Evolutionary conservation across 2,113 vertebrate species (phyloP).

Genomic region (Gymnorhina tibicen): DNA sequence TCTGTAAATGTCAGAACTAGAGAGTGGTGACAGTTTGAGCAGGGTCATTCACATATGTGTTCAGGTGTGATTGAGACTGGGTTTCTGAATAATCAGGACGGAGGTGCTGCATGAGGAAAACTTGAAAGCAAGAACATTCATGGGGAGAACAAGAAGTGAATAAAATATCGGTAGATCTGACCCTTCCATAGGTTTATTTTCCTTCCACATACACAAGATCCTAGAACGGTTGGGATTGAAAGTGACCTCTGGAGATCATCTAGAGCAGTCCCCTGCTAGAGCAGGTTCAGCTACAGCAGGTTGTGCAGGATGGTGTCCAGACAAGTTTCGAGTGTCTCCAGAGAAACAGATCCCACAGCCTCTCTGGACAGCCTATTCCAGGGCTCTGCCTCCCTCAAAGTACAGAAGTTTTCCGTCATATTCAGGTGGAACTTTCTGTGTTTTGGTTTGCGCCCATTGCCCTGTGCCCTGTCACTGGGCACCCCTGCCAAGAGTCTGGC

Average conservation of each 20-base stretch:
- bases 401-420: background rate
- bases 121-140: background rate
- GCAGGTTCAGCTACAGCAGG: background rate
- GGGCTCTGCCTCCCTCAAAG: background rate
- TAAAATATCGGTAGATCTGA: background rate
- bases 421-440: background rate
- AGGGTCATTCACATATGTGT: background rate
- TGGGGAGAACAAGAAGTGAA: background rate
- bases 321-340: background rate
- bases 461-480: background rate
- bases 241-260: background rate
- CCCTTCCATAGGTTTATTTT: background rate
- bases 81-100: background rate
- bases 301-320: background rate
- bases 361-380: background rate
- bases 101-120: background rate
- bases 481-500: background rate
- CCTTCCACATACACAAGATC: background rate
- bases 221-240: background rate
- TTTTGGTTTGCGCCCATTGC: background rate
- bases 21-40: background rate
- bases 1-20: background rate
- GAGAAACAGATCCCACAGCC: background rate
- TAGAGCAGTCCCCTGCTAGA: background rate
- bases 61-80: background rate